phyloP scores from a whole-genome alignment of 2,888 invertebrate species.

The Pollenia amentaria region DNA sequence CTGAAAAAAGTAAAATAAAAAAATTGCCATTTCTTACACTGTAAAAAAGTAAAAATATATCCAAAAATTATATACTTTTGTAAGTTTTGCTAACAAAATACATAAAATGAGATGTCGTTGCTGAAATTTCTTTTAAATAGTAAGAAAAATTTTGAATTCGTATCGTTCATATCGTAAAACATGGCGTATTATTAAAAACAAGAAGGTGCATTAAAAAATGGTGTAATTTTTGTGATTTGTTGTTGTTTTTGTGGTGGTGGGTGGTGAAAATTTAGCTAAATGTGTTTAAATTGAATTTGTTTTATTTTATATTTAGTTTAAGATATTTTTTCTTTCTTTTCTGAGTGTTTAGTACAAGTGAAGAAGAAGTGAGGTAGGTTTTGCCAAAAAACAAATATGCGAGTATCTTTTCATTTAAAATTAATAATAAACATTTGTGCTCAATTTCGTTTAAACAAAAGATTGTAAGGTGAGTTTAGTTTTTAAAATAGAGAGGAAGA shows the following conservation, averaged over 20 bases:
- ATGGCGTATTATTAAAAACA: constrained; percentile 55
- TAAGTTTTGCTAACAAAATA: constrained; percentile 47
- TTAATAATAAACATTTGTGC: constrained; percentile 6
- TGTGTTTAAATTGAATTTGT: constrained; percentile 33
- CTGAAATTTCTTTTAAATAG: constrained; percentile 51
- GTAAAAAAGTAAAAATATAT: constrained; percentile 82
- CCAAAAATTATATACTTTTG: constrained; percentile 74
- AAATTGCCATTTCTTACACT: constrained; percentile 79
- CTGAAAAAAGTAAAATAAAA: constrained; percentile 70
- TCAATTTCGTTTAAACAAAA: constrained; percentile 17
- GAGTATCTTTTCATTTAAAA: constrained; percentile 37
- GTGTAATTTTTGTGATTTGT: constrained; percentile 53
- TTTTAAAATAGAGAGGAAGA: constrained; percentile 13
- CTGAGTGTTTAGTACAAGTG: constrained; percentile 50
- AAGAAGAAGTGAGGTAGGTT: constrained; percentile 65
- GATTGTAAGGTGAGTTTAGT: not conserved
- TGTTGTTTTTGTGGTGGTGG: constrained; percentile 49
- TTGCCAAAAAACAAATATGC: constrained; percentile 57
- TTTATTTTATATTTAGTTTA: constrained; percentile 1
- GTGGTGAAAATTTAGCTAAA: constrained; percentile 50
- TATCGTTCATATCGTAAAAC: constrained; percentile 64
- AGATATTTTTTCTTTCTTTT: constrained; percentile 15
- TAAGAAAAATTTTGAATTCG: constrained; percentile 65
- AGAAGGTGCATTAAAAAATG: constrained; percentile 58
- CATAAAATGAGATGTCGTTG: constrained; percentile 56